These are phyloP conservation scores for Aphidius gifuensis DNA, from an alignment of 1,140 invertebrate species.

Conservation along the genomic window DNA sequence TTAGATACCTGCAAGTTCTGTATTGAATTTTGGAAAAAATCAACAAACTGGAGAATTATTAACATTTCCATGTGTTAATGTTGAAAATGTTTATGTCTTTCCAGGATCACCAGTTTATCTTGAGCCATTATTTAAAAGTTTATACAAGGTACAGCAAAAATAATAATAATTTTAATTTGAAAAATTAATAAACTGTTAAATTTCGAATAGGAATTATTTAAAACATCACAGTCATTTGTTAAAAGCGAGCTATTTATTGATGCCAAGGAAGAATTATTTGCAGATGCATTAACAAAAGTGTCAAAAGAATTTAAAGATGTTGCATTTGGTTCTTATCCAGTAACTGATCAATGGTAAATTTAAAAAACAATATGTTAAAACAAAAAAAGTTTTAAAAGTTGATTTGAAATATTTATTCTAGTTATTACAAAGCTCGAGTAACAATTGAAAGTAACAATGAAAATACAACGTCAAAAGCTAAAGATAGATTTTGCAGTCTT, in stretches of 20 bases:
- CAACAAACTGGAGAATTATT: constrained; percentile 33
- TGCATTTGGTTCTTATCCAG: constrained; percentile 57
- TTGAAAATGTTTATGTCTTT: constrained; percentile 75
- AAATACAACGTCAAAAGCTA: constrained; percentile 43
- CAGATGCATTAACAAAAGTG: constrained; percentile 45
- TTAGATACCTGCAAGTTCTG: constrained; percentile 53
- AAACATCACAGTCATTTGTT: constrained; percentile 44
- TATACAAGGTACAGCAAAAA: constrained; percentile 44
- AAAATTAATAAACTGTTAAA: constrained; percentile 13
- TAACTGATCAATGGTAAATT: constrained; percentile 47
- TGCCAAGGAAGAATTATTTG: constrained; percentile 51
- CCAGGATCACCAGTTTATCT: constrained; percentile 73
- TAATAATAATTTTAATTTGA: constrained; percentile 14
- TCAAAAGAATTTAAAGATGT: constrained; percentile 53
- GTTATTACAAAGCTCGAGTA: constrained; percentile 54
- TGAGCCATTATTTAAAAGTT: constrained; percentile 58
- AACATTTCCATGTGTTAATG: constrained; percentile 65
- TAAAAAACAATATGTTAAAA: constrained; percentile 11
- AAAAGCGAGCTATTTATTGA: constrained; percentile 50
- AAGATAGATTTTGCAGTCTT: constrained; percentile 47
- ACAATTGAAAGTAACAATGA: constrained; percentile 54
- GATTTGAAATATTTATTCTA: constrained; percentile 33
- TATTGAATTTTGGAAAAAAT: constrained; percentile 50
- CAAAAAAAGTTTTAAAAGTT: neutral
- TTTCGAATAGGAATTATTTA: constrained; percentile 46